These are phyloP conservation scores for Leptinotarsa rubiginosa DNA, from an alignment of 2,888 invertebrate species.

Conservation along the genomic window DNA sequence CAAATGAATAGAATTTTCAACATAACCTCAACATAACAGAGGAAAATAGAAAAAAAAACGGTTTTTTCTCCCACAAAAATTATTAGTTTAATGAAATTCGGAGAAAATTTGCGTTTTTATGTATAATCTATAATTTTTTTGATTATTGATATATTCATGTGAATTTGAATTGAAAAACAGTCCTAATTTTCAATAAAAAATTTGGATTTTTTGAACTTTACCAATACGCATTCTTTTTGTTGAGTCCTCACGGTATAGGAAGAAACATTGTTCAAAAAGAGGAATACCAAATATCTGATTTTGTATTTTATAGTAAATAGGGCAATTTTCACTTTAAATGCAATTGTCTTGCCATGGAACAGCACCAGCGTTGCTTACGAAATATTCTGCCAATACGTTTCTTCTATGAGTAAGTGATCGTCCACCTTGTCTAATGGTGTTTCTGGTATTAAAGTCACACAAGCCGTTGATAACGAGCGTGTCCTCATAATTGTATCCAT, in stretches of 20 bases:
- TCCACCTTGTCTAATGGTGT: slow-evolving; percentile 11
- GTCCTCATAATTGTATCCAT: slow-evolving; percentile 12
- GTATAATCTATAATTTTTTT: background rate
- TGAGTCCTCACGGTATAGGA: background rate
- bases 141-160: slow-evolving; percentile 2
- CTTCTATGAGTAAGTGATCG: slow-evolving; percentile 12
- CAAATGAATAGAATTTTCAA: slow-evolving; percentile 5
- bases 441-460: slow-evolving; percentile 3
- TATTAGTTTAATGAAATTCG: background rate
- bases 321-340: background rate
- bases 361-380: slow-evolving; percentile 12
- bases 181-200: slow-evolving; percentile 7
- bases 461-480: slow-evolving; percentile 15
- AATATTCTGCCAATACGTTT: slow-evolving; percentile 13
- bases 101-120: slow-evolving; percentile 1
- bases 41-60: background rate
- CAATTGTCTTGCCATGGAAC: slow-evolving; percentile 5
- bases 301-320: background rate
- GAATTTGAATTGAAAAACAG: slow-evolving; percentile 8
- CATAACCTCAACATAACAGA: slow-evolving; percentile 7
- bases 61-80: background rate
- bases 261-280: background rate
- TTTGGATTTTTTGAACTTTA: background rate
- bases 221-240: slow-evolving; percentile 1
- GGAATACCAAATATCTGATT: background rate